Conservation (phyloP, 2,113 vertebrate genomes). For the Cephalopholis sonnerati region DNA sequence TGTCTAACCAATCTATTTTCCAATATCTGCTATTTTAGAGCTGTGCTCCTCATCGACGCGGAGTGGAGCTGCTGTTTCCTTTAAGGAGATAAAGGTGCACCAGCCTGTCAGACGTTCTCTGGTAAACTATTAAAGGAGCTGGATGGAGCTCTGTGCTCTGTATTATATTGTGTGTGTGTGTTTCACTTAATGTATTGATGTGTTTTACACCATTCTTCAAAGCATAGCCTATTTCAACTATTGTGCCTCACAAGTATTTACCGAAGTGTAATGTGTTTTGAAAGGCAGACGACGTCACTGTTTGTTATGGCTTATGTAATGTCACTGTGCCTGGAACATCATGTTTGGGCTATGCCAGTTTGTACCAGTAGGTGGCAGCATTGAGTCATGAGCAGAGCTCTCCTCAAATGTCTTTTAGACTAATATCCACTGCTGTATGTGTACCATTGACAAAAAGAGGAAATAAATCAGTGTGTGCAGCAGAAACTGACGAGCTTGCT, state of each 20-base stretch:
- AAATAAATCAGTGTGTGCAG: neutral
- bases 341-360: conserved; percentile 4
- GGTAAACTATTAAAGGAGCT: conserved; percentile 36
- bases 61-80: conserved; percentile 60
- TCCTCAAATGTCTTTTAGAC: neutral
- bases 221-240: neutral
- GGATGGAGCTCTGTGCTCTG: neutral
- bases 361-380: conserved; percentile 66
- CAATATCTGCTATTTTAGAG: conserved; percentile 45
- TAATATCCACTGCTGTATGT: neutral
- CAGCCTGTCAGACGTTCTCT: conserved; percentile 62
- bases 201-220: conserved; percentile 1
- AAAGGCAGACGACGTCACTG: conserved; percentile 29
- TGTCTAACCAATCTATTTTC: neutral
- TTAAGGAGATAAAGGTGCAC: conserved; percentile 74
- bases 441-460: conserved; percentile 4
- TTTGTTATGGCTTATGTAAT: conserved; percentile 23
- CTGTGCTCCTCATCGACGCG: conserved; percentile 39
- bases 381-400: neutral
- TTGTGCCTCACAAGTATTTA: neutral
- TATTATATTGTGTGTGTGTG: neutral
- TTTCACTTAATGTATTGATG: neutral
- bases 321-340: neutral
- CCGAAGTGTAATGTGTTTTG: neutral
- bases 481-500: neutral